phyloP scores from a whole-genome alignment of 2,113 vertebrate species.

The Lipotes vexillifer region DNA sequence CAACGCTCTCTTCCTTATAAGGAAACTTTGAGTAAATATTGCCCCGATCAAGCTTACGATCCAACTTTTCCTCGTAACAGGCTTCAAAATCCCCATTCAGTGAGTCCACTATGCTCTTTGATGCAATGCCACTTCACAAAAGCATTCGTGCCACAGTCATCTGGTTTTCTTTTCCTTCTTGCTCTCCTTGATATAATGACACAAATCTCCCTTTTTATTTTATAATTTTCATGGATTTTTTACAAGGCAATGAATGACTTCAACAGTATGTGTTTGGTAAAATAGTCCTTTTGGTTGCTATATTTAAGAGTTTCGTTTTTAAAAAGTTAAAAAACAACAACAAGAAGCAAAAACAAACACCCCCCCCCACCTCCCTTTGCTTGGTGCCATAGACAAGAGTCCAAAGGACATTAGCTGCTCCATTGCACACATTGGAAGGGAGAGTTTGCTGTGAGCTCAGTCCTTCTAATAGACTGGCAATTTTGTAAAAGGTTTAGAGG shows the following conservation, averaged over 20 bases:
- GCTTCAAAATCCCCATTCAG: constrained; percentile 17
- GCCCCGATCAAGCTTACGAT: neutral
- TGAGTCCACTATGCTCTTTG: constrained; percentile 35
- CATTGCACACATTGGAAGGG: constrained; percentile 83
- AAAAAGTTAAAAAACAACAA: constrained; percentile 67
- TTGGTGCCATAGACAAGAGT: constrained; percentile 82
- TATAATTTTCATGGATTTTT: constrained; percentile 6
- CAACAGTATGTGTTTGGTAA: constrained; percentile 73
- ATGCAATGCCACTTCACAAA: constrained; percentile 66
- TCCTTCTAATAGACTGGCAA: constrained; percentile 80
- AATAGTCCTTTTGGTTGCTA: constrained; percentile 78
- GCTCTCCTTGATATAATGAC: neutral
- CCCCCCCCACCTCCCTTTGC: constrained; percentile 44
- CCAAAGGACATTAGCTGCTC: constrained; percentile 88
- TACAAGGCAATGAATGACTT: constrained; percentile 40
- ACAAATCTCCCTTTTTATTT: neutral
- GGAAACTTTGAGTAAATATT: neutral
- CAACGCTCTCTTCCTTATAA: neutral
- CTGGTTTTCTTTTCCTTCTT: constrained; percentile 26
- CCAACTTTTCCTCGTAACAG: neutral
- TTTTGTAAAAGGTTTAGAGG: constrained; percentile 79
- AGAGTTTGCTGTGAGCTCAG: constrained; percentile 78
- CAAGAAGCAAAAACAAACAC: constrained; percentile 60
- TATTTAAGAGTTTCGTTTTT: constrained; percentile 79
- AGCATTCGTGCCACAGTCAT: constrained; percentile 58